Percentiles rank a stretch among this genome's conserved stretches.
phyloP scores from a whole-genome alignment of 2,797 vertebrate genomes.

The Phaenicophaeus curvirostris region DNA sequence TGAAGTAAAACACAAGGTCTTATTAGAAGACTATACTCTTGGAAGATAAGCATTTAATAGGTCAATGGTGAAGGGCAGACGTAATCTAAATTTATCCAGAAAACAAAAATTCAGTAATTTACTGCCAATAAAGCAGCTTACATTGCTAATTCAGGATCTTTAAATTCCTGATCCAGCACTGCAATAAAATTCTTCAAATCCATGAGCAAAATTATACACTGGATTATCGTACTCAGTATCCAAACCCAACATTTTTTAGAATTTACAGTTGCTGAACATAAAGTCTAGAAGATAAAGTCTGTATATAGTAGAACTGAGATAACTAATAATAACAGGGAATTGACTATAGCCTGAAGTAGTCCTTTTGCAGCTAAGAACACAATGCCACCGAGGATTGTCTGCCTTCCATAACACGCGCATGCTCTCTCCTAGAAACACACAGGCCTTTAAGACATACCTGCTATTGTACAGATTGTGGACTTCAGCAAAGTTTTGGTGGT shows the following conservation, averaged over 20 bases:
- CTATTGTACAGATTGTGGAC: background rate
- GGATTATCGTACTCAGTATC: background rate
- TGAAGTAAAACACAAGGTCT: background rate
- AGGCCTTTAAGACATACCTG: background rate
- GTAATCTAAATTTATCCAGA: background rate
- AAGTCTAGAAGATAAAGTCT: background rate
- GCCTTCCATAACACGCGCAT: rapidly evolving
- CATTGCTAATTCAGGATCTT: background rate
- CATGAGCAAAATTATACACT: background rate
- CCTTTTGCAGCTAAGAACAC: background rate
- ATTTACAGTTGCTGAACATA: background rate
- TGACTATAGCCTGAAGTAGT: background rate
- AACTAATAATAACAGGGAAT: background rate
- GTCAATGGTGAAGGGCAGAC: background rate
- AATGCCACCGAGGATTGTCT: background rate
- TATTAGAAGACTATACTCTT: background rate
- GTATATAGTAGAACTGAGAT: background rate
- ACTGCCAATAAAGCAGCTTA: background rate
- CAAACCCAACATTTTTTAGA: background rate
- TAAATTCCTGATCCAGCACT: background rate
- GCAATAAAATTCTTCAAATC: background rate
- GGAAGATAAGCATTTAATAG: background rate
- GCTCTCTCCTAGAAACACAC: background rate
- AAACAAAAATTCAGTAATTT: background rate
- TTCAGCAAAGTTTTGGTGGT: background rate